phyloP scores from a whole-genome alignment of 1,140 invertebrate species.

The Antheraea pernyi region DNA sequence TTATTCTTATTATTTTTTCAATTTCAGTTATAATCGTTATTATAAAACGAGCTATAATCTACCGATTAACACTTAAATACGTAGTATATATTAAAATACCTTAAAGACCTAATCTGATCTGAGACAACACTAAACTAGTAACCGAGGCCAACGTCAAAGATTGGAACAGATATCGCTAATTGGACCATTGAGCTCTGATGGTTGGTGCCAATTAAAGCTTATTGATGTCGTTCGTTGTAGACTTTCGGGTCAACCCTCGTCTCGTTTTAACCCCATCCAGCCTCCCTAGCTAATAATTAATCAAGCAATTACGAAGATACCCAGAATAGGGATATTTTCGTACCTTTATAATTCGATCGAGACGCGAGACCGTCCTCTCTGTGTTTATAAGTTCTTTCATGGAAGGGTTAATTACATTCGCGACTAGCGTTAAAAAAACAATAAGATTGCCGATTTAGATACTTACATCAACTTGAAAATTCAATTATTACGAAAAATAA shows the following conservation, averaged over 20 bases:
- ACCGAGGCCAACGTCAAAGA: slow-evolving; percentile 28
- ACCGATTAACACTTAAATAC: neutral
- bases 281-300: slow-evolving; percentile 67
- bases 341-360: slow-evolving; percentile 20
- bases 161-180: slow-evolving; percentile 64
- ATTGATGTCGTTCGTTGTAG: slow-evolving; percentile 64
- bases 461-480: neutral
- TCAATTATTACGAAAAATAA: neutral
- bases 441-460: neutral
- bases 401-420: neutral
- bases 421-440: neutral
- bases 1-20: no score
- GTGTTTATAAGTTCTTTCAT: neutral
- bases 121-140: slow-evolving; percentile 19
- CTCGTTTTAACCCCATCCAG: slow-evolving; percentile 64
- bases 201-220: slow-evolving; percentile 67
- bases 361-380: neutral
- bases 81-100: neutral
- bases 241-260: slow-evolving; percentile 65
- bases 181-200: slow-evolving; percentile 67
- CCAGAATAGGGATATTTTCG: slow-evolving; percentile 38
- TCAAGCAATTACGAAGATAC: slow-evolving; percentile 67
- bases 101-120: slow-evolving; percentile 18
- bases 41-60: no score
- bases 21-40: no score